Conservation (phyloP, 2,797 vertebrate species). For the Natrix natrix region DNA sequence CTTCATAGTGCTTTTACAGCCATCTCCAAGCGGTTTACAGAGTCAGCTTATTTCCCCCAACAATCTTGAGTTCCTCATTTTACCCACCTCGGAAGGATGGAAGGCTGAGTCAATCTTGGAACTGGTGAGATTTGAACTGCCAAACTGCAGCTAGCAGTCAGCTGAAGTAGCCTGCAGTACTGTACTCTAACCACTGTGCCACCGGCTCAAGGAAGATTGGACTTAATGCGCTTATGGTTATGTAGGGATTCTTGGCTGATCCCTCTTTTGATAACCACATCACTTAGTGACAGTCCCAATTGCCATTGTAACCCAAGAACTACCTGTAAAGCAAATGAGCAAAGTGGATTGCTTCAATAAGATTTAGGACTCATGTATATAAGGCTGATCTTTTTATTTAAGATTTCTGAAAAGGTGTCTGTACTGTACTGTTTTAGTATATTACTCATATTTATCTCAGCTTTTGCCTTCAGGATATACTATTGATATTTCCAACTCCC, state of each 20-base stretch:
- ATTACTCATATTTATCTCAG: too few species aligned
- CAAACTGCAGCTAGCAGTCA: too few species aligned
- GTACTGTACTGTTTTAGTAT: neutral
- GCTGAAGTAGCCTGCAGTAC: too few species aligned
- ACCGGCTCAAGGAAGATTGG: neutral
- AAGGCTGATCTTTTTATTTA: neutral
- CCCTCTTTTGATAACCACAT: neutral
- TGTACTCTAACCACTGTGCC: too few species aligned
- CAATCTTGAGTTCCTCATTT: too few species aligned
- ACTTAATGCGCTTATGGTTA: neutral
- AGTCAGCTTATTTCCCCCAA: too few species aligned
- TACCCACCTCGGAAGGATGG: too few species aligned
- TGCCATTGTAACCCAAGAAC: neutral
- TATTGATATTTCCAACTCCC: neutral
- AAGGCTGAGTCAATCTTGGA: too few species aligned
- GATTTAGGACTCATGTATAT: neutral
- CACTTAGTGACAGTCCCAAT: neutral
- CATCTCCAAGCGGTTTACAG: too few species aligned
- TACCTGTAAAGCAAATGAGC: neutral
- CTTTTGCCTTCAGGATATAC: neutral
- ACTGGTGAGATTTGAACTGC: too few species aligned
- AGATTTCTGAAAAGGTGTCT: neutral
- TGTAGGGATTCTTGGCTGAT: neutral
- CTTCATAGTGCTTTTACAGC: too few species aligned
- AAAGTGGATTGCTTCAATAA: neutral